Percentiles rank a stretch among this genome's conserved stretches.
These are phyloP conservation scores for Antennarius striatus DNA, from an alignment of 2,113 vertebrate genomes.

Conservation along the genomic window DNA sequence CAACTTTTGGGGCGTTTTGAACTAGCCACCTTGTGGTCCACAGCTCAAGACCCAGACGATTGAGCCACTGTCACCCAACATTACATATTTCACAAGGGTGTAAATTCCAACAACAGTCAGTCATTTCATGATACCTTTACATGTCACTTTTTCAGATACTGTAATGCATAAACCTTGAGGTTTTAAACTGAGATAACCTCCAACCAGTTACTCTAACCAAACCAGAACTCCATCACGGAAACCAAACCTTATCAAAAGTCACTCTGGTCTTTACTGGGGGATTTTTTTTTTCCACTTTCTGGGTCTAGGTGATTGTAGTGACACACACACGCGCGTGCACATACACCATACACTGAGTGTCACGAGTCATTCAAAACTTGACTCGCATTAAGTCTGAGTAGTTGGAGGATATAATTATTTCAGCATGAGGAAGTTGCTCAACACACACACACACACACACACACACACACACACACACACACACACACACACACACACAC, in stretches of 20 bases:
- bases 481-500: no score
- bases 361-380: conserved; percentile 48
- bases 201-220: conserved; percentile 12
- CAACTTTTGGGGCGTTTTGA: no score
- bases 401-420: conserved; percentile 33
- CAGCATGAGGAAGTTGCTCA: conserved; percentile 16
- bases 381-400: conserved; percentile 29
- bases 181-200: conserved; percentile 8
- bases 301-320: conserved; percentile 13
- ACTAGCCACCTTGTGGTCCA: no score
- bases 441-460: no score
- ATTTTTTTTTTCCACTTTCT: conserved; percentile 24
- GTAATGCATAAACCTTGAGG: not conserved
- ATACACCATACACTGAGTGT: not conserved
- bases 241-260: conserved; percentile 38
- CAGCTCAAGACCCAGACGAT: no score
- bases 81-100: no score
- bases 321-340: conserved; percentile 81
- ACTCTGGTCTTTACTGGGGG: conserved; percentile 32
- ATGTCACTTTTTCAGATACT: not conserved
- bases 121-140: conserved; percentile 21
- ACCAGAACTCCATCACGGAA: conserved; percentile 46
- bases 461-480: no score
- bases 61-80: no score
- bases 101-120: no score